These are phyloP conservation scores for Diarsia mendica DNA, from an alignment of 2,888 invertebrate genomes.

Conservation along the genomic window DNA sequence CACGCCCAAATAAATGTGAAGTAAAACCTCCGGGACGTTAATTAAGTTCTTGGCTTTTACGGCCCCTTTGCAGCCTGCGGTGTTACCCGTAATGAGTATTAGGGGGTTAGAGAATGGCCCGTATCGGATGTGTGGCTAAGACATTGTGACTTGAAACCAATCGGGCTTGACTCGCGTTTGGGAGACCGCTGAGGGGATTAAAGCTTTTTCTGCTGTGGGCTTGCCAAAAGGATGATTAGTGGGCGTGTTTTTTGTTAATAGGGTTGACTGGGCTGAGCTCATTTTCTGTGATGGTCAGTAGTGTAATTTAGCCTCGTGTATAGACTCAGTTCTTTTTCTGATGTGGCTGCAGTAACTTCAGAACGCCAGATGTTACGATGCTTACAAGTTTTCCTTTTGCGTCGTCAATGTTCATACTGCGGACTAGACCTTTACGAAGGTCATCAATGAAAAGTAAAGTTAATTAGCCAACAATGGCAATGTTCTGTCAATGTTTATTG, in stretches of 20 bases:
- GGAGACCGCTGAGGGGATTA: conserved; percentile 59
- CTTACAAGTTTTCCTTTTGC: background rate
- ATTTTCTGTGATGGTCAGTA: conserved; percentile 31
- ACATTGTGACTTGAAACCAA: conserved; percentile 69
- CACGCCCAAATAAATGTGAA: conserved; percentile 86
- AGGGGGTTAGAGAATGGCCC: conserved; percentile 70
- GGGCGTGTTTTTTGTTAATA: conserved; percentile 55
- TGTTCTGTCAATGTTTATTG: background rate
- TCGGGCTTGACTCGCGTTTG: conserved; percentile 64
- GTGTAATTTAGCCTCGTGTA: conserved; percentile 19
- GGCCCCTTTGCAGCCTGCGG: conserved; percentile 74
- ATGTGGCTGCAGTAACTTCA: background rate
- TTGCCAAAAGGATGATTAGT: conserved; percentile 56
- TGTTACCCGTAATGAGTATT: conserved; percentile 78
- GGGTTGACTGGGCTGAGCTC: conserved; percentile 20
- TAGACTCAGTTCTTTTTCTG: background rate
- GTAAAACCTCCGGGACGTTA: conserved; percentile 80
- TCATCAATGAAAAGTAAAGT: background rate
- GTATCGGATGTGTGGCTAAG: conserved; percentile 70
- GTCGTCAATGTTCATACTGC: background rate
- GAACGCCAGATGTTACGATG: background rate
- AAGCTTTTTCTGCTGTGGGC: conserved; percentile 53
- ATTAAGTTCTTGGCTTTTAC: conserved; percentile 87
- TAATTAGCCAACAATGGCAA: background rate
- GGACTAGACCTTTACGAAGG: background rate